A percentile compares a stretch with the other conserved stretches of the same genome.
phyloP scores from a whole-genome alignment of 2,113 vertebrate species.

The Centropus unirufus region DNA sequence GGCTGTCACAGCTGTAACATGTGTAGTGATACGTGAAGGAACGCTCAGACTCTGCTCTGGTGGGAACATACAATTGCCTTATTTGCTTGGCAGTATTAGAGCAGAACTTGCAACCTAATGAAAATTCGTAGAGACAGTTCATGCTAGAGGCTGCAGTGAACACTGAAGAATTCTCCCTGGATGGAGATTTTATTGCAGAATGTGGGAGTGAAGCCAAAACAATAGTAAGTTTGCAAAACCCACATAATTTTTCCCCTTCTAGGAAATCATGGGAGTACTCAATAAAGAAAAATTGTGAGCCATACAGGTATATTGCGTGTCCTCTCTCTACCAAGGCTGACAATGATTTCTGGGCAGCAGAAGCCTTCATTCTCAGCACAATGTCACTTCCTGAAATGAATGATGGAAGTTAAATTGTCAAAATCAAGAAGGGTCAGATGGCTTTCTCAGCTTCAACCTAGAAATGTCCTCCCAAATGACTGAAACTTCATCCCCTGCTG shows the following conservation, averaged over 20 bases:
- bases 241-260: rapidly evolving
- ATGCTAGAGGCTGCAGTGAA: neutral
- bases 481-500: neutral
- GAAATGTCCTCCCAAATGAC: neutral
- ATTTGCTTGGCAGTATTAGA: neutral
- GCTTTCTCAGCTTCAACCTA: neutral
- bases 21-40: neutral
- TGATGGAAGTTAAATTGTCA: neutral
- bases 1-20: conserved; percentile 21
- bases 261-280: neutral
- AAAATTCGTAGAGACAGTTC: neutral
- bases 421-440: neutral
- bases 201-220: neutral
- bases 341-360: neutral
- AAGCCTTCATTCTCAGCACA: neutral
- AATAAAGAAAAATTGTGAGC: neutral
- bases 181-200: neutral
- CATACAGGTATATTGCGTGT: neutral
- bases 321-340: neutral
- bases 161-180: neutral
- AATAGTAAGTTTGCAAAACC: neutral
- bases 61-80: neutral
- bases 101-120: neutral
- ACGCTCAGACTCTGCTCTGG: neutral
- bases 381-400: neutral